These are phyloP conservation scores for Aphidius ervi DNA, from an alignment of 1,140 invertebrate species.

Conservation along the genomic window DNA sequence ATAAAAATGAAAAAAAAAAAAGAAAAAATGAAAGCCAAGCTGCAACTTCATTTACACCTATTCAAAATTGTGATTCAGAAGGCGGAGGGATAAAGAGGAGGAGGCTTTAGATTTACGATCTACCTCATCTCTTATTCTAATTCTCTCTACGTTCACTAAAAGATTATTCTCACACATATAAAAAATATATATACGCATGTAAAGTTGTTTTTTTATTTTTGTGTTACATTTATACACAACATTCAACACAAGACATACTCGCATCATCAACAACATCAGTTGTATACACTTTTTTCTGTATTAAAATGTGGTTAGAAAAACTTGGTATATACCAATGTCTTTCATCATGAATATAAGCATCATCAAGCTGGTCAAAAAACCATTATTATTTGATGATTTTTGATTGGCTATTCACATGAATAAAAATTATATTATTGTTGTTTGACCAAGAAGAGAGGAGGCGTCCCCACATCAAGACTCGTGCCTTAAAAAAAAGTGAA, in stretches of 20 bases:
- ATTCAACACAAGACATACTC: too few species aligned
- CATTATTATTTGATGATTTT: neutral
- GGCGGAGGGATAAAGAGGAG: conserved; percentile 24
- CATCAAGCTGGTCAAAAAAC: too few species aligned
- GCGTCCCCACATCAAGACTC: neutral
- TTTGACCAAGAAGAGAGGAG: neutral
- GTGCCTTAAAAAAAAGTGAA: neutral
- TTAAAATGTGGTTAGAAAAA: too few species aligned
- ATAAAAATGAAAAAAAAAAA: conserved; percentile 2
- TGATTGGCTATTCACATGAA: conserved; percentile 7
- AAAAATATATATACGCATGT: too few species aligned
- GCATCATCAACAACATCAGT: too few species aligned
- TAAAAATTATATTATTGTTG: neutral
- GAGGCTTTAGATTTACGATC: conserved; percentile 45
- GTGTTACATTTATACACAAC: too few species aligned
- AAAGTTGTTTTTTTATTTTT: too few species aligned
- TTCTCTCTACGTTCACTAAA: conserved; percentile 14
- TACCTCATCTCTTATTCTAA: conserved; percentile 32
- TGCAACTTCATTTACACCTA: conserved; percentile 53
- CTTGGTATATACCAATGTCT: too few species aligned
- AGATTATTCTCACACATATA: too few species aligned
- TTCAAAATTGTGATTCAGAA: conserved; percentile 30
- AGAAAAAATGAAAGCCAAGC: conserved; percentile 24
- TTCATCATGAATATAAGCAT: too few species aligned
- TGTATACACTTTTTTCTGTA: too few species aligned